Evolutionary conservation across 2,888 invertebrate genomes (phyloP), one percentile per base, ranked within the genome.

Genomic region (Lutraria lutraria): DNA sequence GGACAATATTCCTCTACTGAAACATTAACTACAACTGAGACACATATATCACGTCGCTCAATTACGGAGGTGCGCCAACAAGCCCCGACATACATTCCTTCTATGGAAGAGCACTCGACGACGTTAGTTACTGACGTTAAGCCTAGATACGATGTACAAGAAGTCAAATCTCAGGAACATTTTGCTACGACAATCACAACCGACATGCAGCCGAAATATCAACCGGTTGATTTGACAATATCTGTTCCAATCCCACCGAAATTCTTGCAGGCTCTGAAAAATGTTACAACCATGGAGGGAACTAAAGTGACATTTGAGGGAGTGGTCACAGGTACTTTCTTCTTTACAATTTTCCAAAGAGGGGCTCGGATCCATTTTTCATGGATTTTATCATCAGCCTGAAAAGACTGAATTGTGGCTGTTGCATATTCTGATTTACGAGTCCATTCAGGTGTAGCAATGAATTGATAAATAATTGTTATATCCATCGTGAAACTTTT

Each of bases 301-400:
- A 98, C 98, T 96, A 98, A 99, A 63, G 99, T 99, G 0, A 98
- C 95, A 95, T 99, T 99, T 97, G 98, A 98, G 96, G 99, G 99
- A 0, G 97, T 98, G 29, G 98, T 99, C 88, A 97, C 98, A 88
- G 98, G 98, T 96, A 88, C 63, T 0, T 25, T 25, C 25, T 68
- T 13, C 43, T 4, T 43, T 43, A 8, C 2, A 43, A 8, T 43
- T 43, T 43, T 43, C 43, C 43, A 43, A 43, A 43, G 8, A 43
- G 43, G 43, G 43, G 43, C 43, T 43, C 43, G 2, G 43, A 43
- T 43, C 43, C 43, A 4, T 43, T 43, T 43, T 43, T 43, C 56
- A 56, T 6, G 21, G 16, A 56, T 12, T 19, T 56, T 13, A 56
- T 3, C 12, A 6, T 19, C 21, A 6, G 56, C 21, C 56, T 56